Percentiles rank a stretch among this genome's conserved stretches.
Evolutionary conservation across 2,888 invertebrate genomes (phyloP).

Genomic region (Melieria omissa): DNA sequence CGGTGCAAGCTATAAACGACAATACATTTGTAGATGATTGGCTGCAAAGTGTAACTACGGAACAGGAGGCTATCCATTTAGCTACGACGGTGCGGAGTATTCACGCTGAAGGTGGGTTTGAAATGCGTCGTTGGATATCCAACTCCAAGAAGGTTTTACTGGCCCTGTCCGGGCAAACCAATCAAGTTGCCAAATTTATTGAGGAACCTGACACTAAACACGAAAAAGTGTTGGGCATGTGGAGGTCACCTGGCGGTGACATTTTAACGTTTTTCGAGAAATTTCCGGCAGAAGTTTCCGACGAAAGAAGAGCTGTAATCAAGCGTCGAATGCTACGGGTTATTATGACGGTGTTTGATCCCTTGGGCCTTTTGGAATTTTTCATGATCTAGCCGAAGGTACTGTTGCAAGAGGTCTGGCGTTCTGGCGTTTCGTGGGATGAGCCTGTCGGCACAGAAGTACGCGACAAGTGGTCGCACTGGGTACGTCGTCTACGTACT

Average conservation of each 20-base stretch:
- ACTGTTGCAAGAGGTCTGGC: slow-evolving; percentile 30
- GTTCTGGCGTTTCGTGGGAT: slow-evolving; percentile 30
- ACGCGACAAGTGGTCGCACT: slow-evolving; percentile 15
- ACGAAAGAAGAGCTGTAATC: slow-evolving; percentile 27
- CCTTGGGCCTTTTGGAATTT: slow-evolving; percentile 24
- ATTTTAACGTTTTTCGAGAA: slow-evolving; percentile 38
- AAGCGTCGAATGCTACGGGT: slow-evolving; percentile 36
- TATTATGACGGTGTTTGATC: slow-evolving; percentile 23
- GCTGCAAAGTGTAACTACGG: no score
- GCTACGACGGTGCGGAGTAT: no score
- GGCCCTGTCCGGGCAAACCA: not conserved
- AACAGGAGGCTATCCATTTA: no score
- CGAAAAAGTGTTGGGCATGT: slow-evolving; percentile 46
- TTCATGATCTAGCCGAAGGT: slow-evolving; percentile 34
- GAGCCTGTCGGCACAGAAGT: slow-evolving; percentile 20
- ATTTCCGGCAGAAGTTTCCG: slow-evolving; percentile 23
- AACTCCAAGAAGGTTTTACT: slow-evolving; percentile 27
- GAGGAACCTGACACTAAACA: slow-evolving; percentile 11
- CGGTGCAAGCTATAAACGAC: no score
- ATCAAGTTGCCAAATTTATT: slow-evolving; percentile 14
- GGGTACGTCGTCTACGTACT: not conserved
- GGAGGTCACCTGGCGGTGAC: slow-evolving; percentile 43
- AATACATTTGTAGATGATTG: no score
- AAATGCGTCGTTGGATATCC: slow-evolving; percentile 36
- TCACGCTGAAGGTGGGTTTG: no score